Percentiles rank a stretch among this genome's conserved stretches.
phyloP scores from a whole-genome alignment of 30 jellyfish, hydroid and myxozoan genomes.

The Rhopilema esculentum region DNA sequence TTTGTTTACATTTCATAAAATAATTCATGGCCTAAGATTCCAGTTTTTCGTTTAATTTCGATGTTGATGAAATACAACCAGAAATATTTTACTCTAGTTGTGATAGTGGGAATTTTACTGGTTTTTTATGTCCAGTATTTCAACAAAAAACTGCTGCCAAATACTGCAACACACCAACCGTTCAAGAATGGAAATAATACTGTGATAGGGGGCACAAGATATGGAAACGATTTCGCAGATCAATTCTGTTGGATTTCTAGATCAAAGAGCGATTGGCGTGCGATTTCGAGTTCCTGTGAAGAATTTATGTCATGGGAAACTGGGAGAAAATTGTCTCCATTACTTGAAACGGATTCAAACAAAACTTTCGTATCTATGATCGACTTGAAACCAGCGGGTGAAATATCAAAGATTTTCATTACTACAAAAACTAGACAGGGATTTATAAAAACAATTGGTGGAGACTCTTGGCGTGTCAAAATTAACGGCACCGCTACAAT shows the following conservation, averaged over 20 bases:
- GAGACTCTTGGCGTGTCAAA: slow-evolving; percentile 80
- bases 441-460: slow-evolving; percentile 26
- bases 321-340: background rate
- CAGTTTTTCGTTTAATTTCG: background rate
- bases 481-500: slow-evolving; percentile 67
- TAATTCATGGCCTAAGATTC: background rate
- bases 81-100: background rate
- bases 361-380: slow-evolving; percentile 20
- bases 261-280: slow-evolving; percentile 56
- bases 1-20: background rate
- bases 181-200: background rate
- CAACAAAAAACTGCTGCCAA: background rate
- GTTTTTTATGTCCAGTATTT: background rate
- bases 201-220: background rate
- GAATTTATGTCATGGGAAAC: slow-evolving; percentile 32
- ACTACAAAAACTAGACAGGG: slow-evolving; percentile 30
- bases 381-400: slow-evolving; percentile 68
- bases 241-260: slow-evolving; percentile 41
- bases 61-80: background rate
- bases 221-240: slow-evolving; percentile 4
- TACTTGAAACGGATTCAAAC: slow-evolving; percentile 47
- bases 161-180: background rate
- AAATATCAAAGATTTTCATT: slow-evolving; percentile 23
- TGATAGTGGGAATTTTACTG: background rate
- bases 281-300: slow-evolving; percentile 38